Evolutionary conservation across 2,888 invertebrate genomes (phyloP), one percentile per base, ranked within the genome.

Genomic region (Tetragonula carbonaria): DNA sequence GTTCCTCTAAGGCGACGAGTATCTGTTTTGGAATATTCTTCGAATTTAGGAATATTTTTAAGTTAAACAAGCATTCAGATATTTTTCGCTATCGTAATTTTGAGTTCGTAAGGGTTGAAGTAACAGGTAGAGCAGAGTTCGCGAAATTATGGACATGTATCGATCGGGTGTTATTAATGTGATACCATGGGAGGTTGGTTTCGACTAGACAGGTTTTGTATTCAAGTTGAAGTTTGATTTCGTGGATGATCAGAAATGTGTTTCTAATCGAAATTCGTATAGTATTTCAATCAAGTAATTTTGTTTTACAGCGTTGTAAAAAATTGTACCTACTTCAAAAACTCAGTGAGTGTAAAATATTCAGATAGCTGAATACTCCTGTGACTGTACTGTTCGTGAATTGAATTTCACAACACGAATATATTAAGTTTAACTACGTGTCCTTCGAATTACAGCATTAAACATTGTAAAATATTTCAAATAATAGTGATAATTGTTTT

Each of bases 1-100:
- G 57, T 65, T 57, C 38, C 70, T 82, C 28, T 28, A 82, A 82
- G 83, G 82, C 53, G 70, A 45, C 8, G 45, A 45, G 45, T 45
- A 8, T 45, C 5, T 21, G 14, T 50, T 45, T n/a, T 2, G 8
- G 16, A 21, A 45, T 45, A 45, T 13, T 18, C 33, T 8, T 18
- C 62, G 45, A 28, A 62, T 62, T 23, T 16, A 38, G 11, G 16
- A 14, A 51, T 51, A 62, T 28, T 62, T 28, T 16, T 4, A 14
- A 13, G 14, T n/a, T 57, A 1, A n/a, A n/a, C n/a, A 4, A 14
- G n/a, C 14, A 23, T n/a, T n/a, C 2, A 13, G 18, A 11, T 21
- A 51, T 53, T 68, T 55, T 33, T 33, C 8, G 2, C 14, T 50
- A 6, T 67, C 6, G n/a, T 38, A 66, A 66, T 62, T n/a, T 66